A percentile compares a stretch with the other conserved stretches of the same genome.
Conservation (phyloP, 2,113 vertebrate genomes). For the Tinamus guttatus region DNA sequence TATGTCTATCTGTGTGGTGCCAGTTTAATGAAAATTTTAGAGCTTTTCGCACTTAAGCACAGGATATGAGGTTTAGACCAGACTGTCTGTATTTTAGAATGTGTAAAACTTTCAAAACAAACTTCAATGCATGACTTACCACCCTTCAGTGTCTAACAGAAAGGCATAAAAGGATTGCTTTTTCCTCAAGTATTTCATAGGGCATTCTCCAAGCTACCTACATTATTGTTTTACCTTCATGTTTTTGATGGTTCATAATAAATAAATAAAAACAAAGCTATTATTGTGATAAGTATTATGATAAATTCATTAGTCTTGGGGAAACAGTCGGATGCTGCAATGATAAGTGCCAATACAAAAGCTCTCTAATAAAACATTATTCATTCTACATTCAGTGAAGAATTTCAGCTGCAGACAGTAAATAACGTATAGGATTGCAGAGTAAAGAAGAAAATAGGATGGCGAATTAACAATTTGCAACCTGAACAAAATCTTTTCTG, state of each 20-base stretch:
- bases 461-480: background rate
- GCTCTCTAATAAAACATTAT: background rate
- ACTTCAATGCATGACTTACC: background rate
- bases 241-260: background rate
- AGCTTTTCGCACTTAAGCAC: background rate
- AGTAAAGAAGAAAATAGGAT: background rate
- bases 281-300: background rate
- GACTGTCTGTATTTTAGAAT: background rate
- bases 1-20: background rate
- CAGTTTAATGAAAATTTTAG: background rate
- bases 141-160: background rate
- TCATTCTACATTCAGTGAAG: slow-evolving; percentile 13
- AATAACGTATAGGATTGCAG: background rate
- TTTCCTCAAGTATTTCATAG: background rate
- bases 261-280: background rate
- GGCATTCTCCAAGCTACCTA: background rate
- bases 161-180: background rate
- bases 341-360: background rate
- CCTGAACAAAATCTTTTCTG: background rate
- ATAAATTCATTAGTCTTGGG: slow-evolving; percentile 7
- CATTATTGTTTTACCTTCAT: background rate
- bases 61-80: background rate
- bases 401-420: background rate
- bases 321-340: background rate
- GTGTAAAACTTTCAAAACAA: background rate